These are phyloP conservation scores for Biston stratarius DNA, from an alignment of 2,888 invertebrate species.

Conservation along the genomic window DNA sequence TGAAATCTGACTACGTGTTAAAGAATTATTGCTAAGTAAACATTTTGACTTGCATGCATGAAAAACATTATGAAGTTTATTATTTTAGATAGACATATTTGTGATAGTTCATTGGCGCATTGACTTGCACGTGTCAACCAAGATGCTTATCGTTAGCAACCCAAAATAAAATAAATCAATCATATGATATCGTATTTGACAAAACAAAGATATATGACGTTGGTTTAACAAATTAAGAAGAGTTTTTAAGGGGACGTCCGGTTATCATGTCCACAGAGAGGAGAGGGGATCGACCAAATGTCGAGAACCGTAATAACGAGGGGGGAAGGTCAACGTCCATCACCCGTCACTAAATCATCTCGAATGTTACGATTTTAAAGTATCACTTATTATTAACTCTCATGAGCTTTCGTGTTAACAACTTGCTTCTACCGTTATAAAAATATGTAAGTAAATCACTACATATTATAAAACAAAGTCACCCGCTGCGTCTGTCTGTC, in stretches of 20 bases:
- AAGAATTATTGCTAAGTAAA: too few species aligned
- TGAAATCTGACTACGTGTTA: too few species aligned
- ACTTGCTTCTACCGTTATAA: background rate
- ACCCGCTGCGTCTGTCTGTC: too few species aligned
- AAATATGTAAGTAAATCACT: background rate
- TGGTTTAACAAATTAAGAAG: background rate
- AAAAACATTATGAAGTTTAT: background rate
- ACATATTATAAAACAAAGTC: too few species aligned
- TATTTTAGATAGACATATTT: background rate
- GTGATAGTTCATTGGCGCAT: background rate
- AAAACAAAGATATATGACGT: background rate
- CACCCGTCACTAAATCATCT: background rate
- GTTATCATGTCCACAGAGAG: background rate
- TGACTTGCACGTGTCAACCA: background rate
- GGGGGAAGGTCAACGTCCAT: constrained; percentile 3
- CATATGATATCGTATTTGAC: constrained; percentile 1
- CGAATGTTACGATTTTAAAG: background rate
- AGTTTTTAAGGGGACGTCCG: constrained; percentile 3
- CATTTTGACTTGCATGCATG: background rate
- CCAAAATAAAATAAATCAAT: constrained; percentile 7
- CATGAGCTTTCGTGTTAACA: background rate
- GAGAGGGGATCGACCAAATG: constrained; percentile 1
- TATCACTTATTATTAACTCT: background rate
- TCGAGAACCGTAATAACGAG: background rate
- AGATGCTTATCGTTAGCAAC: background rate